Evolutionary conservation across 2,888 invertebrate species (phyloP).

Genomic region (Drosophila meridiana): DNA sequence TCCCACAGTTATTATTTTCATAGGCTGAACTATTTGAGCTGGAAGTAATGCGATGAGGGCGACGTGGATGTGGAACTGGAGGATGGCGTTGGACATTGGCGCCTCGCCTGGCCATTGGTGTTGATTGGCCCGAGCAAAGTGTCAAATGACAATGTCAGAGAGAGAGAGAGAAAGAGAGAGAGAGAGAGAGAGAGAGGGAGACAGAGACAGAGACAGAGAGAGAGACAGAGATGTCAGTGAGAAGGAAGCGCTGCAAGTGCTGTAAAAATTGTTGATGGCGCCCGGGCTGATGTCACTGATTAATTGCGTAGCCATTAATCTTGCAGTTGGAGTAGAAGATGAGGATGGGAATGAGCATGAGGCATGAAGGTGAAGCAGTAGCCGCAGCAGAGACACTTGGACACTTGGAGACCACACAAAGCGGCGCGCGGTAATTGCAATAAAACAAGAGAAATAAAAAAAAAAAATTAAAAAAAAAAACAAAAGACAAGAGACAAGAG

Average conservation of each 20-base stretch:
- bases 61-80: constrained; percentile 23
- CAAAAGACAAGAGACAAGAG: constrained; percentile 2
- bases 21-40: constrained; percentile 72
- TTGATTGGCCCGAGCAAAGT: constrained; percentile 72
- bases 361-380: background rate
- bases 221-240: background rate
- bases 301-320: constrained; percentile 85
- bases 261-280: constrained; percentile 69
- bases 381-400: constrained; percentile 20
- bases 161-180: constrained; percentile 22
- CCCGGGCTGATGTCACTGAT: constrained; percentile 71
- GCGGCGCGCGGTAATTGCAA: constrained; percentile 59
- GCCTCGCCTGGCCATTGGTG: constrained; percentile 68
- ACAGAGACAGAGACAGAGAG: constrained; percentile 20
- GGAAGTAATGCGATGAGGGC: constrained; percentile 69
- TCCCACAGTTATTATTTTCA: constrained; percentile 84
- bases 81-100: constrained; percentile 59
- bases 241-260: constrained; percentile 68
- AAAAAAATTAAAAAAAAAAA: constrained; percentile 1
- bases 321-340: constrained; percentile 38
- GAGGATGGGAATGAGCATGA: background rate
- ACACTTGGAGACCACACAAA: constrained; percentile 64
- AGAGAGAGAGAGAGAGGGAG: background rate
- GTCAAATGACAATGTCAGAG: constrained; percentile 71
- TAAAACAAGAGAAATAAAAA: constrained; percentile 24